phyloP scores from a whole-genome alignment of 2,888 invertebrate species.

The Pseudanteris insignis region DNA sequence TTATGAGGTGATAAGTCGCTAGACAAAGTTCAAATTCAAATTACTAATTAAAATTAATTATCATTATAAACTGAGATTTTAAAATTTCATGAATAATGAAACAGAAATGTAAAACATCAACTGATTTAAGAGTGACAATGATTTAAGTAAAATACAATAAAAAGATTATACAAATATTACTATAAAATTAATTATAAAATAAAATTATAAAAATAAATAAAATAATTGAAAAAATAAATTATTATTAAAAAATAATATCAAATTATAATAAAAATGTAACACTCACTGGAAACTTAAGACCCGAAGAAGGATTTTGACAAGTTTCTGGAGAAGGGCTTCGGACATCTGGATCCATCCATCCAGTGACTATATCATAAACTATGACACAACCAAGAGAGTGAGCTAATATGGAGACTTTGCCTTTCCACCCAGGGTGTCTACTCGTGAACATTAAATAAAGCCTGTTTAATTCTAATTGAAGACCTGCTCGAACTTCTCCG shows the following conservation, averaged over 20 bases:
- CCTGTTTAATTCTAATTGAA: conserved; percentile 72
- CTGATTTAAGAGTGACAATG: too few relatives aligned
- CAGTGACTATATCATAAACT: conserved; percentile 75
- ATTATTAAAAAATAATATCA: conserved; percentile 1
- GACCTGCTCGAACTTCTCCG: conserved; percentile 73
- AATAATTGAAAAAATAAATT: background rate
- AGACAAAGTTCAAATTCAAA: too few relatives aligned
- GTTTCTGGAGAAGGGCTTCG: conserved; percentile 55
- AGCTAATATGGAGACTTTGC: conserved; percentile 74
- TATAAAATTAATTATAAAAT: too few relatives aligned
- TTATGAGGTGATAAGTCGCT: too few relatives aligned
- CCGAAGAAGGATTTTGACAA: conserved; percentile 53
- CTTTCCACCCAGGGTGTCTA: conserved; percentile 74
- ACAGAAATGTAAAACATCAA: too few relatives aligned
- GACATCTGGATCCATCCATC: conserved; percentile 64
- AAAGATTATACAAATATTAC: too few relatives aligned
- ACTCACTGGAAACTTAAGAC: conserved; percentile 63
- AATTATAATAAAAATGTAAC: too few relatives aligned
- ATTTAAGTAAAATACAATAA: too few relatives aligned
- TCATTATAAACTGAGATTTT: too few relatives aligned
- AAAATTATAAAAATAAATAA: background rate
- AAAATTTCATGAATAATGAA: too few relatives aligned
- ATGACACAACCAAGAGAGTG: conserved; percentile 79
- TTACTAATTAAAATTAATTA: too few relatives aligned
- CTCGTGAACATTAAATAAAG: conserved; percentile 73